A percentile compares a stretch with the other conserved stretches of the same genome.
Conservation (phyloP, 2,888 invertebrate species). For the Scotopteryx bipunctaria region DNA sequence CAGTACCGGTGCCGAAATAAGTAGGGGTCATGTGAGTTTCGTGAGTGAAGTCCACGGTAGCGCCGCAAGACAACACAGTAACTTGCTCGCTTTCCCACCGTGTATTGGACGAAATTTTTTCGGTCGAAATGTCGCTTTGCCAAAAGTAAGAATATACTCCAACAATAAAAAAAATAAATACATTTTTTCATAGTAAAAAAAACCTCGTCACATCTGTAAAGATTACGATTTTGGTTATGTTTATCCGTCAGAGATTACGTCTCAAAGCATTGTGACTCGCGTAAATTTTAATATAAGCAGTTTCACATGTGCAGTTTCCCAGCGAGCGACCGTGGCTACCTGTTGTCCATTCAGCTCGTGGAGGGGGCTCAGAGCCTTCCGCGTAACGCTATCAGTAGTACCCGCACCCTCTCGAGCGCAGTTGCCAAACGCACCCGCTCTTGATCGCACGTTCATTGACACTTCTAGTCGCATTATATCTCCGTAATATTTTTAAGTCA, state of each 20-base stretch:
- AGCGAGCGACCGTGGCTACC: constrained; percentile 62
- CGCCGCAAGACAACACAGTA: constrained; percentile 71
- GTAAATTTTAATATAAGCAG: constrained; percentile 28
- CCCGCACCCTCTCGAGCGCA: constrained; percentile 79
- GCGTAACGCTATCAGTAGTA: constrained; percentile 82
- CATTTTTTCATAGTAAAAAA: neutral
- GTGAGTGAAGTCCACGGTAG: constrained; percentile 77
- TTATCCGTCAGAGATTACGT: constrained; percentile 7
- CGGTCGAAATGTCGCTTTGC: no score
- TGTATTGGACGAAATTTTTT: no score
- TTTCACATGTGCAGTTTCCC: constrained; percentile 40
- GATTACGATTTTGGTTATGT: constrained; percentile 10
- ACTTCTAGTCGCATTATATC: constrained; percentile 65
- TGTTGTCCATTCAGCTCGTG: constrained; percentile 79
- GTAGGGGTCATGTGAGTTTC: constrained; percentile 63
- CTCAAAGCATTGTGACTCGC: neutral
- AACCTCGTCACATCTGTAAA: constrained; percentile 19
- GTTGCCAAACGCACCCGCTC: constrained; percentile 81
- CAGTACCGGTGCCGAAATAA: constrained; percentile 72
- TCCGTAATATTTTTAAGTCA: constrained; percentile 24
- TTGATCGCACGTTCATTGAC: constrained; percentile 75
- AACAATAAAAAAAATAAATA: constrained; percentile 2
- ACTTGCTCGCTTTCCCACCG: constrained; percentile 72
- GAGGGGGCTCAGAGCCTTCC: constrained; percentile 77
- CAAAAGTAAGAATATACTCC: no score